A percentile compares a stretch with the other conserved stretches of the same genome.
These are phyloP conservation scores for Micoletzkya japonica DNA, from an alignment of 2,888 invertebrate genomes.

Conservation along the genomic window DNA sequence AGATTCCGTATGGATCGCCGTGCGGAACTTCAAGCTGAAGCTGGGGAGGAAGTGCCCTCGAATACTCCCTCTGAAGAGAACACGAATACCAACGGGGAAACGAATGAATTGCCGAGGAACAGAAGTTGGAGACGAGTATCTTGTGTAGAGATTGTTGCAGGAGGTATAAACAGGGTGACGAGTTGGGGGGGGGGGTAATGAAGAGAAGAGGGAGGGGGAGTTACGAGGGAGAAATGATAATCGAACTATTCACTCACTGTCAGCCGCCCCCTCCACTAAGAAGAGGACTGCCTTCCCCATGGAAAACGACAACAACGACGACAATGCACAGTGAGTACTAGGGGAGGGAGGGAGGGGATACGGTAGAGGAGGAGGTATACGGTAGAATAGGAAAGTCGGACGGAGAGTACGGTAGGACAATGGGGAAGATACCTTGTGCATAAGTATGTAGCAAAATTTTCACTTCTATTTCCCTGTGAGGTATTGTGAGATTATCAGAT, in stretches of 20 bases:
- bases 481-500: too few relatives aligned
- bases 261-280: slow-evolving; percentile 20
- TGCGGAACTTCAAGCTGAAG: slow-evolving; percentile 6
- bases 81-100: background rate
- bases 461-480: too few relatives aligned
- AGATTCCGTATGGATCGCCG: too few relatives aligned
- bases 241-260: too few relatives aligned
- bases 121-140: slow-evolving; percentile 18
- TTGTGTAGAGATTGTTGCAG: slow-evolving; percentile 15
- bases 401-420: too few relatives aligned
- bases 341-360: background rate
- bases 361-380: too few relatives aligned
- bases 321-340: background rate
- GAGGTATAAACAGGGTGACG: background rate
- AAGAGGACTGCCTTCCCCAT: slow-evolving; percentile 12
- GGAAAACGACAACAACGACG: too few relatives aligned
- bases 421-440: too few relatives aligned
- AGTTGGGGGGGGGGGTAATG: background rate
- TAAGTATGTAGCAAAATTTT: too few relatives aligned
- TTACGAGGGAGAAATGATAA: too few relatives aligned
- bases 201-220: too few relatives aligned
- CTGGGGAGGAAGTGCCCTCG: background rate
- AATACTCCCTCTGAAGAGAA: background rate
- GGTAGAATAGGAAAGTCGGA: too few relatives aligned
- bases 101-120: slow-evolving; percentile 5